Evolutionary conservation across 2,113 vertebrate genomes (phyloP).

Genomic region (Dolichotis patagonum): DNA sequence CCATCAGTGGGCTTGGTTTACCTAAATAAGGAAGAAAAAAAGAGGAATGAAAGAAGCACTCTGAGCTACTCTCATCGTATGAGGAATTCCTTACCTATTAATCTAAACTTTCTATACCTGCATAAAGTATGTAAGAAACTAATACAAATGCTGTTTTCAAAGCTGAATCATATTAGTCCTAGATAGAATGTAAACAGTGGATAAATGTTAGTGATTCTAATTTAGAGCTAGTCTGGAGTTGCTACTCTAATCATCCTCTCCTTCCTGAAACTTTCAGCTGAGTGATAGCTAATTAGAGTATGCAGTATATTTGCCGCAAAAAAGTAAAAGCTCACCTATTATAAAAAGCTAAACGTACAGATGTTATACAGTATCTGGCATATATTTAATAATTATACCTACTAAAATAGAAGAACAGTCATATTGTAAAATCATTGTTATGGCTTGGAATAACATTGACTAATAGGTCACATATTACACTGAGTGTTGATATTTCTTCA

Average conservation of each 20-base stretch:
- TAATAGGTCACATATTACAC: constrained; percentile 49
- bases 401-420: constrained; percentile 47
- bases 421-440: constrained; percentile 65
- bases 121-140: background rate
- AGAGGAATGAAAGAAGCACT: background rate
- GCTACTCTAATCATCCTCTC: background rate
- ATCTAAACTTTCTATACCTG: background rate
- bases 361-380: constrained; percentile 53
- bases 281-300: background rate
- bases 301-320: background rate
- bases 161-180: background rate
- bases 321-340: constrained; percentile 2
- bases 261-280: background rate
- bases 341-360: constrained; percentile 32
- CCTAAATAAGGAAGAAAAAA: background rate
- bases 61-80: background rate
- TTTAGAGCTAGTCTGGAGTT: constrained; percentile 3
- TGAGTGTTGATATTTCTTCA: background rate
- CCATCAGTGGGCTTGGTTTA: background rate
- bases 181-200: background rate
- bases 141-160: background rate
- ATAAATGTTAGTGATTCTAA: background rate
- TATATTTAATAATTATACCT: constrained; percentile 57
- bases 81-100: background rate
- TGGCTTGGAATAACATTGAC: constrained; percentile 40